phyloP scores from a whole-genome alignment of 1,140 invertebrate species.

The Drosophila nigrodunni region DNA sequence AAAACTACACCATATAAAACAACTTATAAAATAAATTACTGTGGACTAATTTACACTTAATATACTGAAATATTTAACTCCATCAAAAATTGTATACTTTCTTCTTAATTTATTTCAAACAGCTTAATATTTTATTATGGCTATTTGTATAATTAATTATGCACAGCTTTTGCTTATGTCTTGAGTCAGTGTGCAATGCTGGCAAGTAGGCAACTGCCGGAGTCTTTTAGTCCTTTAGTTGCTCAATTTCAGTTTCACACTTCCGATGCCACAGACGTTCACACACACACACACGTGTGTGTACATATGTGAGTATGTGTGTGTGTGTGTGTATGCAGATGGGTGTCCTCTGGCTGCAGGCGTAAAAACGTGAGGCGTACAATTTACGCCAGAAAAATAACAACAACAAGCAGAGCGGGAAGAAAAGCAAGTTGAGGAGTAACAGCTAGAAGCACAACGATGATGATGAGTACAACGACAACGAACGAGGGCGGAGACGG shows the following conservation, averaged over 20 bases:
- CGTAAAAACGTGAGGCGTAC: constrained; percentile 81
- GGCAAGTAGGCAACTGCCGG: constrained; percentile 68
- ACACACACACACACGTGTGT: constrained; percentile 34
- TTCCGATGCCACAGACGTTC: constrained; percentile 64
- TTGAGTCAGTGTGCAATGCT: constrained; percentile 44
- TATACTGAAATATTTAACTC: too few relatives aligned
- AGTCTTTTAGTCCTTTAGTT: constrained; percentile 84
- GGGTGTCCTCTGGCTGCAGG: constrained; percentile 66
- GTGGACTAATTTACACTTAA: too few relatives aligned
- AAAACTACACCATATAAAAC: too few relatives aligned
- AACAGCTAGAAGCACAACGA: constrained; percentile 40
- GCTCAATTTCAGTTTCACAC: constrained; percentile 84
- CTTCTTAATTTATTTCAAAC: not conserved
- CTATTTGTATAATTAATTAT: not conserved
- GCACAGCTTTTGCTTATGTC: not conserved
- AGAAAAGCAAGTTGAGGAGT: constrained; percentile 14
- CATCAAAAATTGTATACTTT: not conserved
- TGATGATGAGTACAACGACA: constrained; percentile 27
- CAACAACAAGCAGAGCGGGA: constrained; percentile 24
- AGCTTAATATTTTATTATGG: not conserved
- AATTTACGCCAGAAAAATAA: constrained; percentile 73
- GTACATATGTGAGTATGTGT: constrained; percentile 31
- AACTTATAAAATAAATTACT: too few relatives aligned
- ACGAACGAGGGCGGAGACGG: not conserved
- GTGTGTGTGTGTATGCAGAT: constrained; percentile 56